Conservation (phyloP, 2,113 vertebrate genomes). For the Mormoops blainvillei region DNA sequence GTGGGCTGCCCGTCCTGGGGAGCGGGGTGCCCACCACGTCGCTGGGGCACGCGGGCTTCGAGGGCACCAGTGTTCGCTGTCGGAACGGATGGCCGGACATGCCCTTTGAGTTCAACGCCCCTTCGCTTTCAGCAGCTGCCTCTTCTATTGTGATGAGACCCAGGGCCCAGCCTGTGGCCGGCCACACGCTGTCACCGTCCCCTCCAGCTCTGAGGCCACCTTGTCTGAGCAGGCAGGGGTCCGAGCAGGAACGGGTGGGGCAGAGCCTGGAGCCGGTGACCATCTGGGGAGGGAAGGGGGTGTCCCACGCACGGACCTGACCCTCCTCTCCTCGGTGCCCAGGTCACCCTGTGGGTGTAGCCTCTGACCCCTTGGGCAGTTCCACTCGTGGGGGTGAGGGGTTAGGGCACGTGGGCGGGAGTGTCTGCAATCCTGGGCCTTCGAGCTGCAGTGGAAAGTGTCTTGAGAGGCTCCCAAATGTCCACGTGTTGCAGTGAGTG, state of each 20-base stretch:
- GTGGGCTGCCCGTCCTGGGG: too few relatives aligned
- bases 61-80: accelerated
- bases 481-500: too few relatives aligned
- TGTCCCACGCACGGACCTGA: neutral
- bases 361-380: neutral
- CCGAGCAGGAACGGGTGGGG: too few relatives aligned
- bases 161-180: neutral
- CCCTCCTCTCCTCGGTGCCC: neutral
- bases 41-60: accelerated
- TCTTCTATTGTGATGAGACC: accelerated
- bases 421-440: too few relatives aligned
- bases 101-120: neutral
- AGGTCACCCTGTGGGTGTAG: neutral
- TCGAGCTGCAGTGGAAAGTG: too few relatives aligned
- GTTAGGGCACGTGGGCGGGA: too few relatives aligned
- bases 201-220: neutral
- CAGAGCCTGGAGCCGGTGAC: neutral
- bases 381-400: too few relatives aligned
- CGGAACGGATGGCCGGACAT: accelerated
- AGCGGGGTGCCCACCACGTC: accelerated
- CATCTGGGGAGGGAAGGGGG: neutral
- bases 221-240: accelerated
- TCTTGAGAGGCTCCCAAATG: too few relatives aligned
- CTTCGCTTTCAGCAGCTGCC: neutral
- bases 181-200: accelerated